Evolutionary conservation across 2,888 invertebrate species (phyloP).

Genomic region (Sminthurinus aureus): DNA sequence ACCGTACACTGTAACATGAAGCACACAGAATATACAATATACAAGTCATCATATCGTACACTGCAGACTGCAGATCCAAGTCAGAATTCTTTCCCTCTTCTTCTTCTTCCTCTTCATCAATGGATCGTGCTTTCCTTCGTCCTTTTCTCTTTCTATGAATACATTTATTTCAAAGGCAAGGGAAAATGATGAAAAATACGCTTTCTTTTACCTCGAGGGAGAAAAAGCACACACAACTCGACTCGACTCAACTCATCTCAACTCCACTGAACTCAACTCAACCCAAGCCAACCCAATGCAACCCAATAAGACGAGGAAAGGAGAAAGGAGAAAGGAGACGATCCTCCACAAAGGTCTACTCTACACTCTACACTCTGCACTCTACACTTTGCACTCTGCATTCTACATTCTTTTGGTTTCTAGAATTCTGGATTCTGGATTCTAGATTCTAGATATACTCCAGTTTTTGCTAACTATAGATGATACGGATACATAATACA

Average conservation of each 20-base stretch:
- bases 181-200: conserved; percentile 41
- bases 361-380: not conserved
- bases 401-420: too few species aligned
- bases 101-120: not conserved
- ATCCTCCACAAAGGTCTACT: not conserved
- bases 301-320: not conserved
- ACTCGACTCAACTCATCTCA: too few species aligned
- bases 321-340: not conserved
- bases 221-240: not conserved
- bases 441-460: too few species aligned
- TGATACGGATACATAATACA: too few species aligned
- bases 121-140: too few species aligned
- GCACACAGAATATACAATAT: too few species aligned
- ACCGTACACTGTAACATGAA: too few species aligned
- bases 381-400: not conserved
- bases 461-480: too few species aligned
- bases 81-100: not conserved
- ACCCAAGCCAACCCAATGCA: not conserved
- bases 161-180: conserved; percentile 32
- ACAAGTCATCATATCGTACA: too few species aligned
- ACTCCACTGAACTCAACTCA: not conserved
- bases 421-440: too few species aligned
- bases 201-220: conserved; percentile 30
- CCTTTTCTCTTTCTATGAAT: conserved; percentile 25
- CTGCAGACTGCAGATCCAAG: too few species aligned